A percentile compares a stretch with the other conserved stretches of the same genome.
Conservation (phyloP, 1,140 invertebrate genomes). For the Drosophila nigromelanica region DNA sequence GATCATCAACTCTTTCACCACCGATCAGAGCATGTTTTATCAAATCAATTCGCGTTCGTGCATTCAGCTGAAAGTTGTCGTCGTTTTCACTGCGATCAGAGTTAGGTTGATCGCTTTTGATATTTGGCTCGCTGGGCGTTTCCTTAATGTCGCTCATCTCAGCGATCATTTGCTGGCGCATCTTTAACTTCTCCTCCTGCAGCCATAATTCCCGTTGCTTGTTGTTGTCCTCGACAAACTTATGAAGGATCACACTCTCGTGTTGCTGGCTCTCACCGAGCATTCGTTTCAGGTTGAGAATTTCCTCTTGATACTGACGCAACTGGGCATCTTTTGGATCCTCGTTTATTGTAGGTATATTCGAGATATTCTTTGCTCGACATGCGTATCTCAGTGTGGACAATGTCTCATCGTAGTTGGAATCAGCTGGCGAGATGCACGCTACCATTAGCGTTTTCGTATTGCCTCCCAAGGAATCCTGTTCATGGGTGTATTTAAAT, state of each 20-base stretch:
- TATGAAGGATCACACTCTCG: background rate
- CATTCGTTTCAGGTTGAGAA: conserved; percentile 89
- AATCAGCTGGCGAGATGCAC: conserved; percentile 94
- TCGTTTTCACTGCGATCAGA: background rate
- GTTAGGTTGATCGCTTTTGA: conserved; percentile 49
- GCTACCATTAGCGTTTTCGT: conserved; percentile 98
- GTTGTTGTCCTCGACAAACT: conserved; percentile 6
- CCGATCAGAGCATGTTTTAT: conserved; percentile 91
- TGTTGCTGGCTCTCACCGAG: conserved; percentile 84
- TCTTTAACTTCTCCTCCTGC: conserved; percentile 67
- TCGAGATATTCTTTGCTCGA: conserved; percentile 96
- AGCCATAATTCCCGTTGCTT: conserved; percentile 6
- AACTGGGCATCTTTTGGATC: conserved; percentile 96
- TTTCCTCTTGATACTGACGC: conserved; percentile 94
- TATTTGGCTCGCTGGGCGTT: background rate
- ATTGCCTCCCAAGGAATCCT: conserved; percentile 97
- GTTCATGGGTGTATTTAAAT: conserved; percentile 2
- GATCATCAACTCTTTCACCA: conserved; percentile 90
- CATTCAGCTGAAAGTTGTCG: conserved; percentile 76
- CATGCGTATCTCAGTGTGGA: conserved; percentile 95
- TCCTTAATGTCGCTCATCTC: conserved; percentile 84
- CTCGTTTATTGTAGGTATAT: conserved; percentile 96
- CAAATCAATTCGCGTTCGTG: conserved; percentile 86
- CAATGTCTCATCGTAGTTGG: conserved; percentile 96
- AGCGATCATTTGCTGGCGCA: conserved; percentile 79